Percentiles rank a stretch among this genome's conserved stretches.
phyloP scores from a whole-genome alignment of 1,140 invertebrate species.

The Drosophila littoralis region DNA sequence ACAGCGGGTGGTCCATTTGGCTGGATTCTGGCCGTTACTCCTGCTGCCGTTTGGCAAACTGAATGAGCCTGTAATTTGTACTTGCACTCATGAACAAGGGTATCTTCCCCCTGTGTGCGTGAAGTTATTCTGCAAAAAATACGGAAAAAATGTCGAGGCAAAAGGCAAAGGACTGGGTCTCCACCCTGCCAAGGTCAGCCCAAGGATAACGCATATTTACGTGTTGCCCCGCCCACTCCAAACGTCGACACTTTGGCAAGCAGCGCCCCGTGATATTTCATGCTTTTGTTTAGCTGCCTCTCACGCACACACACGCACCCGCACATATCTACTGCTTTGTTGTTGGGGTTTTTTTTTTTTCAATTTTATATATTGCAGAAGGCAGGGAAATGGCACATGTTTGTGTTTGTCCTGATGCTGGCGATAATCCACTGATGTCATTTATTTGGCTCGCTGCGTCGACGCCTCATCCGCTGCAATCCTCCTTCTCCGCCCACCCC shows the following conservation, averaged over 20 bases:
- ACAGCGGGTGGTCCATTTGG: constrained; percentile 48
- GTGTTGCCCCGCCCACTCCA: constrained; percentile 38
- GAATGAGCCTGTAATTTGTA: constrained; percentile 79
- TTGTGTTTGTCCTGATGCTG: constrained; percentile 68
- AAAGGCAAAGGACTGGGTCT: neutral
- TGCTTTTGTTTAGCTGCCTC: constrained; percentile 70
- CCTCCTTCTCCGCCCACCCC: neutral
- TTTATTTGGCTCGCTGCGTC: constrained; percentile 71
- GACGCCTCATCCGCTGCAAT: constrained; percentile 19
- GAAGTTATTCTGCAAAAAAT: constrained; percentile 76
- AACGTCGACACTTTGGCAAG: constrained; percentile 68
- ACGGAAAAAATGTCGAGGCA: constrained; percentile 56
- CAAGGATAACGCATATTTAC: constrained; percentile 79
- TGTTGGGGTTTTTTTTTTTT: constrained; percentile 52
- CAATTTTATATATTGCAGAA: constrained; percentile 72
- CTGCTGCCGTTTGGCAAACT: constrained; percentile 45
- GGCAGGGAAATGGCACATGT: constrained; percentile 69
- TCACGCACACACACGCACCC: constrained; percentile 38
- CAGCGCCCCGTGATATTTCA: constrained; percentile 67
- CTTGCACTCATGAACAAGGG: constrained; percentile 74
- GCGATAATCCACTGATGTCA: constrained; percentile 83
- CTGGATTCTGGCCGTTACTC: constrained; percentile 5
- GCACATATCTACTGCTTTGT: constrained; percentile 33
- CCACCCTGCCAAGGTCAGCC: constrained; percentile 66
- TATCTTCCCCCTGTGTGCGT: constrained; percentile 45